Evolutionary conservation across 2,888 invertebrate species (phyloP).

Genomic region (Habroteleia sp.): DNA sequence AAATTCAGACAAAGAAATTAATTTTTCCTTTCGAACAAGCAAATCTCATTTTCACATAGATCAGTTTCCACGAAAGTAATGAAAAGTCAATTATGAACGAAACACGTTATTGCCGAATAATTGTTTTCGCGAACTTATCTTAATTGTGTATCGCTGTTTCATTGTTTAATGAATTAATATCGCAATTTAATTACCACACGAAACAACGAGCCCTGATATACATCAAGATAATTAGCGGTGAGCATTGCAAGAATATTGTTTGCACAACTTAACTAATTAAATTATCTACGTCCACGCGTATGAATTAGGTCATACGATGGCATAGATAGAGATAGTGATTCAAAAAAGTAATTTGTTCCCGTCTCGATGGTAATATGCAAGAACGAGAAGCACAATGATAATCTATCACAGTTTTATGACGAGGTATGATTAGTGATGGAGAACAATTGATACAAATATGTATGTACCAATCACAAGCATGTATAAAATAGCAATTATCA

Average conservation of each 20-base stretch:
- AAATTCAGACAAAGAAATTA: conserved; percentile 4
- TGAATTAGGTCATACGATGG: background rate
- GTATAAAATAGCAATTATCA: conserved; percentile 55
- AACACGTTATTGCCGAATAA: conserved; percentile 37
- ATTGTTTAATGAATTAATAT: conserved; percentile 55
- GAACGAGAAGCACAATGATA: conserved; percentile 16
- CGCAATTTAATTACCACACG: conserved; percentile 29
- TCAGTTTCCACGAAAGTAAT: conserved; percentile 22
- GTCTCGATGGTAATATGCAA: conserved; percentile 5
- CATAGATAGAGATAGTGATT: background rate
- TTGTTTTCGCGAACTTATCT: conserved; percentile 31
- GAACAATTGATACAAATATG: conserved; percentile 60
- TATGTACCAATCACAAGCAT: conserved; percentile 47
- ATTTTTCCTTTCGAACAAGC: background rate
- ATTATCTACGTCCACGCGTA: conserved; percentile 35
- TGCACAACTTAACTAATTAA: conserved; percentile 51
- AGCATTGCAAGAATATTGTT: conserved; percentile 29
- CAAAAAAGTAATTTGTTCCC: conserved; percentile 35
- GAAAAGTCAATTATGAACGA: conserved; percentile 43
- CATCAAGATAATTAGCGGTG: conserved; percentile 46
- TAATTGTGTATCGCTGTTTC: conserved; percentile 12
- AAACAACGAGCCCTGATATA: conserved; percentile 27
- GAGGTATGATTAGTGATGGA: conserved; percentile 48
- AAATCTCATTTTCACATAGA: conserved; percentile 9
- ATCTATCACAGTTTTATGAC: conserved; percentile 27